Evolutionary conservation across 1,140 invertebrate species (phyloP), one percentile per base, ranked within the genome.

Genomic region (Drosophila nigrodunni): DNA sequence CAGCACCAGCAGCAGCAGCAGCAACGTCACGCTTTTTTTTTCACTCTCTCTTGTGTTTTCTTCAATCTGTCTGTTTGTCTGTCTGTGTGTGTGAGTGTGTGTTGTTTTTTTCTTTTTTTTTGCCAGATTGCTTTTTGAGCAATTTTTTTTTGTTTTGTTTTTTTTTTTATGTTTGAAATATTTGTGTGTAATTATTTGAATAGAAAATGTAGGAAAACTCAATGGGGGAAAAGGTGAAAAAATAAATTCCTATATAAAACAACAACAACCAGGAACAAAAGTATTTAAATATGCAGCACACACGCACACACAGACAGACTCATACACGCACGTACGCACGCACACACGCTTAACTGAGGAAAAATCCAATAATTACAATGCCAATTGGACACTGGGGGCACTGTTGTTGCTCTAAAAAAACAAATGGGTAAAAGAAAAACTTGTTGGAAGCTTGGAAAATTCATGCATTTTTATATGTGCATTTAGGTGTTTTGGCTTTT

Each of bases 301-400:
- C 30, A 37, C 30, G 35, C 30, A 54, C 21, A 35, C 25, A 44
- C 37, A 35, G 18, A 52, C n/a, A 21, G 4, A 21, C 34, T n/a
- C 41, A 44, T 21, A 49, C 47, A 57, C 52, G 55, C 25, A 55
- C 44, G 10, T 60, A 41, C 34, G 25, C 46, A 30, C 61, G 21
- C 43, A 61, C 57, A 54, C 50, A 72, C 41, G 41, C 55, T 43
- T 11, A 65, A 50, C 34, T 55, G 18, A 13, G 21, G 34, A 52
- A 78, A 79, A 79, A 79, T 79, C 62, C 77, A 79, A 79, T 79
- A 79, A 79, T 76, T 77, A 77, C 68, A 79, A 77, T 72, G 77
- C 77, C 74, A 77, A 76, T 71, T 76, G 59, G 44, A 49, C 49
- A 73, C 46, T 39, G 30, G 37, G 39, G 35, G 50, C 47, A 18